Percentiles rank a stretch among this genome's conserved stretches.
These are phyloP conservation scores for Megalonaias nervosa DNA, from an alignment of 1,140 invertebrate genomes.

Conservation along the genomic window DNA sequence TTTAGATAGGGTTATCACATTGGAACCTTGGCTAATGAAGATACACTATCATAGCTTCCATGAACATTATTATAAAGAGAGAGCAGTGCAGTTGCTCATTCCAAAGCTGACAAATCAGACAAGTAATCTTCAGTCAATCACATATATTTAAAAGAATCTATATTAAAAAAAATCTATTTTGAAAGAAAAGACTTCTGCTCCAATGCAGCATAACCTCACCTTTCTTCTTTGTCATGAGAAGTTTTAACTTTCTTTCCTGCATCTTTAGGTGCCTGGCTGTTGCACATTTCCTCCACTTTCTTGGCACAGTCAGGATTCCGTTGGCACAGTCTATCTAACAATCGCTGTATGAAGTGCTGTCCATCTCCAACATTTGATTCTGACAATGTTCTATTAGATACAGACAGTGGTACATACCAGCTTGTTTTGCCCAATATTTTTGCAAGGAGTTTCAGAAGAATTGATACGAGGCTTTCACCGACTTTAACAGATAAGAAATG, in stretches of 20 bases:
- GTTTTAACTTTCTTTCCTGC: slow-evolving; percentile 2
- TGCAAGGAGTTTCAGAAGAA: slow-evolving; percentile 93
- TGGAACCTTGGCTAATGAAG: too few species aligned
- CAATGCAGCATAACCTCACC: background rate
- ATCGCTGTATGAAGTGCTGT: slow-evolving; percentile 85
- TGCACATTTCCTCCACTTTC: slow-evolving; percentile 70
- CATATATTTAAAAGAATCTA: background rate
- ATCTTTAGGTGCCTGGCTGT: slow-evolving; percentile 40
- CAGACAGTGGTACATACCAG: slow-evolving; percentile 70
- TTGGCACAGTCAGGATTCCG: slow-evolving; percentile 76
- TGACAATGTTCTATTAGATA: slow-evolving; percentile 22
- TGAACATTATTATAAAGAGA: background rate
- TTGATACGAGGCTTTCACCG: slow-evolving; percentile 92
- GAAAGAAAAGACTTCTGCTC: background rate
- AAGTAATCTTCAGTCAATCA: background rate
- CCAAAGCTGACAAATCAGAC: background rate
- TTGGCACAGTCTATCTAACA: slow-evolving; percentile 72
- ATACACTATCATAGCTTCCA: too few species aligned
- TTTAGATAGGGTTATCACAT: too few species aligned
- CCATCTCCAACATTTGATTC: slow-evolving; percentile 82
- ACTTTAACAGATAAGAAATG: slow-evolving; percentile 50
- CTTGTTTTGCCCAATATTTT: slow-evolving; percentile 88
- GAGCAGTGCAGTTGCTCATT: background rate
- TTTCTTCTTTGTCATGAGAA: slow-evolving; percentile 20
- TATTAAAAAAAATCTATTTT: slow-evolving; percentile 41